A percentile compares a stretch with the other conserved stretches of the same genome.
These are phyloP conservation scores for Oophaga sylvatica DNA, from an alignment of 2,797 vertebrate species.

Conservation along the genomic window DNA sequence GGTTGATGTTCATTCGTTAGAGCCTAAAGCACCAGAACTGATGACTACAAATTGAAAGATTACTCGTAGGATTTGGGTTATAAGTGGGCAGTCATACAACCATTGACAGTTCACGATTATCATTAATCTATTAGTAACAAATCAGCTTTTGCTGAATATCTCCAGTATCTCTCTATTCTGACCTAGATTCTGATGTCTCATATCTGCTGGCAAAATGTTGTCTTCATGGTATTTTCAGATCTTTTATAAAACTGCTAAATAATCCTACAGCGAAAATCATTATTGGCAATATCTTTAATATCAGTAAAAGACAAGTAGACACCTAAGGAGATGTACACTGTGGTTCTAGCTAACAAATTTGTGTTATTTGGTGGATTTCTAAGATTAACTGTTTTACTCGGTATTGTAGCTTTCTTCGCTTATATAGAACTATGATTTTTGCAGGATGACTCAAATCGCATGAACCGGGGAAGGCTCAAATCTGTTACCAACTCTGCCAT, in stretches of 20 bases:
- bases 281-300: background rate
- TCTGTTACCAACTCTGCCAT: too few relatives aligned
- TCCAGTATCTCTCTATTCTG: slow-evolving; percentile 27
- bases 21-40: background rate
- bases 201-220: slow-evolving; percentile 24
- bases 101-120: background rate
- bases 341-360: background rate
- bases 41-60: background rate
- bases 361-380: background rate
- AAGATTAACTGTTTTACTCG: background rate
- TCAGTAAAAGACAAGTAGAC: background rate
- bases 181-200: slow-evolving; percentile 34
- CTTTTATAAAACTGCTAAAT: background rate
- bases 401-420: background rate
- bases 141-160: slow-evolving; percentile 23
- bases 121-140: slow-evolving; percentile 20
- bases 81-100: background rate
- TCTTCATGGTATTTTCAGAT: background rate
- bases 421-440: too few relatives aligned
- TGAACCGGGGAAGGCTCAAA: too few relatives aligned
- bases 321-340: background rate
- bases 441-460: too few relatives aligned
- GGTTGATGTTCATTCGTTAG: background rate
- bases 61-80: slow-evolving; percentile 11
- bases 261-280: background rate